Evolutionary conservation across 2,888 invertebrate species (phyloP).

Genomic region (Phalera bucephala): DNA sequence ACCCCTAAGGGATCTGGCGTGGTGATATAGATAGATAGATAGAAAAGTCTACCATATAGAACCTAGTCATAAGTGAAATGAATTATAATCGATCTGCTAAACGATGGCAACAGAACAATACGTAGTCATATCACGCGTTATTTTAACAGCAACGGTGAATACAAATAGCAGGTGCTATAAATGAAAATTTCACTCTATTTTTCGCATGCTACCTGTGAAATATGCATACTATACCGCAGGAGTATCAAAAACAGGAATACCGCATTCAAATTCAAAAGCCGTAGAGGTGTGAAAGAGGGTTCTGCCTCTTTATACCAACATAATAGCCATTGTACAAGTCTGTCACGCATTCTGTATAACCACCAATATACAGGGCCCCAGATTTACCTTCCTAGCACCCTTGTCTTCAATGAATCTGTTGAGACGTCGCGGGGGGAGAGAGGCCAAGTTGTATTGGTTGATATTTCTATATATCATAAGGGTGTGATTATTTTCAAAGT

Average conservation of each 20-base stretch:
- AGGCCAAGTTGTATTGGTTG: not conserved
- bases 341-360: conserved; percentile 36
- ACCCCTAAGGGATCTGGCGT: no score
- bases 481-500: not conserved
- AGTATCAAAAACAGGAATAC: conserved; percentile 13
- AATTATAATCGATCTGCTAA: no score
- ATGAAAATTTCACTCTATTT: no score
- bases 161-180: no score
- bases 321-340: conserved; percentile 54
- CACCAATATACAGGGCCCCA: conserved; percentile 14
- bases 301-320: conserved; percentile 40
- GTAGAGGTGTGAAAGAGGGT: conserved; percentile 58
- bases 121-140: no score
- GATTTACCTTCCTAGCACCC: not conserved
- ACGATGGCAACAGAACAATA: no score
- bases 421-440: not conserved
- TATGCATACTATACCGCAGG: no score
- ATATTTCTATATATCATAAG: not conserved
- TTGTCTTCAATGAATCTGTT: not conserved
- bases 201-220: no score
- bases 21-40: no score
- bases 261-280: conserved; percentile 43
- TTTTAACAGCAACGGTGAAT: no score
- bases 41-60: no score
- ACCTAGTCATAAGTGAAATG: no score